Conservation (phyloP, 2,797 vertebrate species). For the Tauraco hartlaubi region DNA sequence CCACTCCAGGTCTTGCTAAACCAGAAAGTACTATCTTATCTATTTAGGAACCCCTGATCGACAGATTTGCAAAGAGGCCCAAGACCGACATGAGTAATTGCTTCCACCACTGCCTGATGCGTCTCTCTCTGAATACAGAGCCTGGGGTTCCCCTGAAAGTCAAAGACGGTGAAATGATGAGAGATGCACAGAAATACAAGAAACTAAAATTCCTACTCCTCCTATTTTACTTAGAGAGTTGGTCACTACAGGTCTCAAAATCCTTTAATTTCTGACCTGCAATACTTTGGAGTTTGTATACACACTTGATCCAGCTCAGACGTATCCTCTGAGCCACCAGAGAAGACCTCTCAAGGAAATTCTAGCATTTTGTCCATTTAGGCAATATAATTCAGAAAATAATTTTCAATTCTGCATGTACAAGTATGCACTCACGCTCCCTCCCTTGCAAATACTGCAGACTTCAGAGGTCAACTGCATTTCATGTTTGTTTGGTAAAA, state of each 20-base stretch:
- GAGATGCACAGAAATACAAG: background rate
- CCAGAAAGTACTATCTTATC: background rate
- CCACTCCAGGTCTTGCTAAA: background rate
- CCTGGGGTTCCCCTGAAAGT: background rate
- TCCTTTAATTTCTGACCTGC: background rate
- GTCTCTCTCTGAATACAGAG: background rate
- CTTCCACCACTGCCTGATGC: fast-evolving
- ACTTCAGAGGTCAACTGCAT: background rate
- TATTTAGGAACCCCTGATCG: background rate
- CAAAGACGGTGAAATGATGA: background rate
- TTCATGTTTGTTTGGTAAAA: background rate
- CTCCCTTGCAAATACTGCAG: background rate
- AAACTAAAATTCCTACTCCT: background rate
- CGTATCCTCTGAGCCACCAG: background rate
- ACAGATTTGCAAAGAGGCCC: background rate
- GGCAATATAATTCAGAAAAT: background rate
- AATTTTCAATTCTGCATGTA: background rate
- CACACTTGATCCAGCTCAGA: background rate
- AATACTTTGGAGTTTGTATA: background rate
- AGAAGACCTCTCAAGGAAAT: background rate
- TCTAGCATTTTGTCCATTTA: background rate
- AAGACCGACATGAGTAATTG: background rate
- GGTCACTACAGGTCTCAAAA: background rate
- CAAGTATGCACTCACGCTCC: background rate
- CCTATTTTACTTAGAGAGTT: background rate